phyloP scores from a whole-genome alignment of 1,140 invertebrate species.

The Notospermus geniculatus region DNA sequence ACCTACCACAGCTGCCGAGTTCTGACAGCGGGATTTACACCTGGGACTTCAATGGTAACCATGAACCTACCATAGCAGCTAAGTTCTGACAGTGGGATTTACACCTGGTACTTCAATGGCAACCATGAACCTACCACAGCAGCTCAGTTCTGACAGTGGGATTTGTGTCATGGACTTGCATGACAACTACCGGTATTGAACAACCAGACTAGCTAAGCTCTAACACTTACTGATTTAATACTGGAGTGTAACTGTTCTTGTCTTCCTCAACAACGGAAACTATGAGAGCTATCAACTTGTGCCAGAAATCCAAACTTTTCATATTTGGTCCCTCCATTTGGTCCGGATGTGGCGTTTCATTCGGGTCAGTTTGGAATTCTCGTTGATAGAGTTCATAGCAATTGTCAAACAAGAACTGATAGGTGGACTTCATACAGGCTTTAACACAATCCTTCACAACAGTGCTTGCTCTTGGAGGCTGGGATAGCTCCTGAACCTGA shows the following conservation, averaged over 20 bases:
- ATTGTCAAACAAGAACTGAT: conserved; percentile 97
- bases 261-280: conserved; percentile 99
- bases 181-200: too few species aligned
- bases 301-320: conserved; percentile 92
- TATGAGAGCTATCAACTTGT: conserved; percentile 95
- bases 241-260: conserved; percentile 96
- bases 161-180: too few species aligned
- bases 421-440: conserved; percentile 94
- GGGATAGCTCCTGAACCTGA: conserved; percentile 94
- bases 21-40: too few species aligned
- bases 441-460: conserved; percentile 99
- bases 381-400: conserved; percentile 92
- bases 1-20: too few species aligned
- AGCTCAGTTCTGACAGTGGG: too few species aligned
- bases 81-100: too few species aligned
- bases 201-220: too few species aligned
- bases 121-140: too few species aligned
- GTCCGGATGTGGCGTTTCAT: conserved; percentile 33
- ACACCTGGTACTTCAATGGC: too few species aligned
- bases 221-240: conserved; percentile 82
- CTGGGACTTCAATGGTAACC: too few species aligned
- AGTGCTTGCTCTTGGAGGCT: conserved; percentile 93
- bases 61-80: too few species aligned
- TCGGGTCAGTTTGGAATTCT: conserved; percentile 76
- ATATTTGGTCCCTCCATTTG: conserved; percentile 40